Evolutionary conservation across 2,797 vertebrate genomes (phyloP).

Genomic region (Tapirus indicus): DNA sequence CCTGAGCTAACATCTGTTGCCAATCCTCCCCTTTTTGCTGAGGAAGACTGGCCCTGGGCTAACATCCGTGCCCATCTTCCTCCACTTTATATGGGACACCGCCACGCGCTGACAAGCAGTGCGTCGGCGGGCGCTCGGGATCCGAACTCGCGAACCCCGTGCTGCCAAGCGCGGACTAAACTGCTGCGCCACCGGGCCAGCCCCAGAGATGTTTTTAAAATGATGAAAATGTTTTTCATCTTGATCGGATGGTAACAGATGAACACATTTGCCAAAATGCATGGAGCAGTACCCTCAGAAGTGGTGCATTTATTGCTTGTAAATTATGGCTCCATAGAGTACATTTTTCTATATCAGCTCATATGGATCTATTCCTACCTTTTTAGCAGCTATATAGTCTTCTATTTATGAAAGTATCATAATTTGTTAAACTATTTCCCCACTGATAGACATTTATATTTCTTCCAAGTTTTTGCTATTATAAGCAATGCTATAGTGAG

Average conservation of each 20-base stretch:
- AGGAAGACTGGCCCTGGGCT: too few species aligned
- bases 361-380: background rate
- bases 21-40: too few species aligned
- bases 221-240: background rate
- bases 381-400: background rate
- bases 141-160: too few species aligned
- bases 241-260: background rate
- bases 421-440: constrained; percentile 6
- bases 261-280: background rate
- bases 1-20: too few species aligned
- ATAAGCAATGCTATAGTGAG: background rate
- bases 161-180: too few species aligned
- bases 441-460: background rate
- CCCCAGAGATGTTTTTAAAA: background rate
- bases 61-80: too few species aligned
- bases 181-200: too few species aligned
- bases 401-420: background rate
- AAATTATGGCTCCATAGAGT: background rate
- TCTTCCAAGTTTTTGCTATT: background rate
- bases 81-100: too few species aligned
- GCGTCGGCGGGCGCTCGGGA: too few species aligned
- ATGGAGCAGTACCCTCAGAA: background rate
- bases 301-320: background rate
- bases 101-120: too few species aligned
- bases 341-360: background rate